These are phyloP conservation scores for Uropetala carovei DNA, from an alignment of 2,888 invertebrate genomes.

Conservation along the genomic window DNA sequence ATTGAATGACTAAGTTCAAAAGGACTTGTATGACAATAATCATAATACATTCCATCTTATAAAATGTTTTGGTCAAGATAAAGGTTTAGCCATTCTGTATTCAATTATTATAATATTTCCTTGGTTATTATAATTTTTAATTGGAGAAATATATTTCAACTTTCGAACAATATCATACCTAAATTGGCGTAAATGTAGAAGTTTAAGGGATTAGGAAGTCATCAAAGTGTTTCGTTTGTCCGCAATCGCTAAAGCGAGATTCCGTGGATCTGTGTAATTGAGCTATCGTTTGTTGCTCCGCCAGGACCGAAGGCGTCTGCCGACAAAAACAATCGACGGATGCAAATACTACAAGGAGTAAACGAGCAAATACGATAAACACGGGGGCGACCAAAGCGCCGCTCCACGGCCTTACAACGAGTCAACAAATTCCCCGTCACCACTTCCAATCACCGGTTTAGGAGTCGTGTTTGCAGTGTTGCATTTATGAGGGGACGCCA, in stretches of 20 bases:
- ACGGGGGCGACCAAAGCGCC: neutral
- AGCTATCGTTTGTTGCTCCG: neutral
- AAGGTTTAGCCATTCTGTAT: too few relatives aligned
- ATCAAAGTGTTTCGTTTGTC: neutral
- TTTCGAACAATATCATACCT: too few relatives aligned
- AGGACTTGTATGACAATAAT: neutral
- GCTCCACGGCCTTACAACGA: neutral
- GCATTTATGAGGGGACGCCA: neutral
- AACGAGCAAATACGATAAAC: constrained; percentile 2
- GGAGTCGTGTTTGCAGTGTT: neutral
- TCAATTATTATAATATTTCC: too few relatives aligned
- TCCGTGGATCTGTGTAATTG: neutral
- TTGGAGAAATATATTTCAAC: too few relatives aligned
- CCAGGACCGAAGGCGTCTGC: neutral
- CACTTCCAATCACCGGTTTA: neutral
- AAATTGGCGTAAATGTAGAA: neutral
- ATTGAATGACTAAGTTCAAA: neutral
- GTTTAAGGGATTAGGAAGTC: neutral
- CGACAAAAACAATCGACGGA: neutral
- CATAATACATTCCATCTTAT: too few relatives aligned
- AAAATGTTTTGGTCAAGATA: too few relatives aligned
- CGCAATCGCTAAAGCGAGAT: neutral
- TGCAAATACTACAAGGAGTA: neutral
- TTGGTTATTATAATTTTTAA: too few relatives aligned
- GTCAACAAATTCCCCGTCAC: constrained; percentile 21